These are phyloP conservation scores for Blastobasis lacticolella DNA, from an alignment of 2,888 invertebrate species.

Conservation along the genomic window DNA sequence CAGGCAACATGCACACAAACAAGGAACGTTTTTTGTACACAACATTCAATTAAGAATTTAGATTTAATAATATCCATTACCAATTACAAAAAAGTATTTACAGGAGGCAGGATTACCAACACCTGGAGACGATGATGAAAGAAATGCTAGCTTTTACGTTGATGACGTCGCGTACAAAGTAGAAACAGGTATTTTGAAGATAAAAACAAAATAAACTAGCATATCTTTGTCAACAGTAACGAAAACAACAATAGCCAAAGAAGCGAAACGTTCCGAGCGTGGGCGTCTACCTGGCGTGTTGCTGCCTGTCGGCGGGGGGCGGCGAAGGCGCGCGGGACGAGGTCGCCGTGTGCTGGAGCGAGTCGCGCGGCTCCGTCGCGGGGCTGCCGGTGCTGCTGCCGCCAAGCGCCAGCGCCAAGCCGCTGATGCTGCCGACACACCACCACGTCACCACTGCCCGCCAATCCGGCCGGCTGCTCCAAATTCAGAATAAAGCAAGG, in stretches of 20 bases:
- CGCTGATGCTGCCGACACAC: conserved; percentile 74
- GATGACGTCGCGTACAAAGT: conserved; percentile 4
- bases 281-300: conserved; percentile 69
- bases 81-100: conserved; percentile 21
- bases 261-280: conserved; percentile 62
- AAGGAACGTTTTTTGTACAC: conserved; percentile 37
- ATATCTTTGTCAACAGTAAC: conserved; percentile 25
- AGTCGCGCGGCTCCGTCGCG: conserved; percentile 39
- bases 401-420: conserved; percentile 73
- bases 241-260: conserved; percentile 48
- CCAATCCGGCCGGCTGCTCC: conserved; percentile 54
- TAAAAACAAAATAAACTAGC: conserved; percentile 24
- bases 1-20: conserved; percentile 68
- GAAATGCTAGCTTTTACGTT: conserved; percentile 43
- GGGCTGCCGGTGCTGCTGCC: conserved; percentile 64
- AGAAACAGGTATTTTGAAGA: background rate
- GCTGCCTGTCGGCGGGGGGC: conserved; percentile 62
- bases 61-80: conserved; percentile 37
- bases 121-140: conserved; percentile 37
- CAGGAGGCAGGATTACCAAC: conserved; percentile 42
- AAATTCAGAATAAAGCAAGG: conserved; percentile 18
- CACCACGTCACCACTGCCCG: conserved; percentile 70
- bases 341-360: conserved; percentile 50
- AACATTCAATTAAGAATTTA: conserved; percentile 25
- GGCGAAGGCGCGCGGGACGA: conserved; percentile 64